Conservation (phyloP, 2,888 invertebrate species). For the Sisyra nigra region DNA sequence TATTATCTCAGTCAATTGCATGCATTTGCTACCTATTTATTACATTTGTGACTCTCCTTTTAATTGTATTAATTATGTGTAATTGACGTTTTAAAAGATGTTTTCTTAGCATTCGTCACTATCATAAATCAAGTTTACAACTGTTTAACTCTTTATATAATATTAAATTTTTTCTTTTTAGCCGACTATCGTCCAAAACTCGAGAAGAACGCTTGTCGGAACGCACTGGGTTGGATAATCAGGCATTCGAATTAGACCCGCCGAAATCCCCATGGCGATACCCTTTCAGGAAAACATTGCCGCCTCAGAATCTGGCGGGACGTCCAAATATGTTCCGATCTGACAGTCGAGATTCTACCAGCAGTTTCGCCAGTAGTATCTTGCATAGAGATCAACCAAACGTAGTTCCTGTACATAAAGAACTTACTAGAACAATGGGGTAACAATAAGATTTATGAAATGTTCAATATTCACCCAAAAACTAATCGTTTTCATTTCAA, state of each 20-base stretch:
- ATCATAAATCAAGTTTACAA: too few relatives aligned
- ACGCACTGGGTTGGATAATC: constrained; percentile 44
- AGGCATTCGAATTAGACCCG: constrained; percentile 47
- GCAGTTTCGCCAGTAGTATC: constrained; percentile 17
- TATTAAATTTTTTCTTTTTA: constrained; percentile 17
- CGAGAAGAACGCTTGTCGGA: constrained; percentile 30
- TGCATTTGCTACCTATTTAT: too few relatives aligned
- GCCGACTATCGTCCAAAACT: constrained; percentile 55
- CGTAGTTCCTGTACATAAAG: constrained; percentile 7
- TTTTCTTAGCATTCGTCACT: too few relatives aligned
- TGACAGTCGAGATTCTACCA: constrained; percentile 12
- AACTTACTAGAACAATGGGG: constrained; percentile 7
- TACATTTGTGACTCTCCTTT: too few relatives aligned
- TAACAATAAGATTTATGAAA: not conserved
- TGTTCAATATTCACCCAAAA: not conserved
- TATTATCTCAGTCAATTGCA: too few relatives aligned
- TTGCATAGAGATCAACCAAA: constrained; percentile 4
- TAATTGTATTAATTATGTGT: too few relatives aligned
- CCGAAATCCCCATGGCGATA: constrained; percentile 66
- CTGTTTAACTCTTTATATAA: too few relatives aligned
- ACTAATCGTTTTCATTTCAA: constrained; percentile 3
- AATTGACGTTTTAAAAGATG: too few relatives aligned
- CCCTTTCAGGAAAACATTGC: constrained; percentile 32
- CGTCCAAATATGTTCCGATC: constrained; percentile 19
- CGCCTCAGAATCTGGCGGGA: constrained; percentile 24